A percentile compares a stretch with the other conserved stretches of the same genome.
phyloP scores from a whole-genome alignment of 2,888 invertebrate genomes.

The Amphipoea oculea region DNA sequence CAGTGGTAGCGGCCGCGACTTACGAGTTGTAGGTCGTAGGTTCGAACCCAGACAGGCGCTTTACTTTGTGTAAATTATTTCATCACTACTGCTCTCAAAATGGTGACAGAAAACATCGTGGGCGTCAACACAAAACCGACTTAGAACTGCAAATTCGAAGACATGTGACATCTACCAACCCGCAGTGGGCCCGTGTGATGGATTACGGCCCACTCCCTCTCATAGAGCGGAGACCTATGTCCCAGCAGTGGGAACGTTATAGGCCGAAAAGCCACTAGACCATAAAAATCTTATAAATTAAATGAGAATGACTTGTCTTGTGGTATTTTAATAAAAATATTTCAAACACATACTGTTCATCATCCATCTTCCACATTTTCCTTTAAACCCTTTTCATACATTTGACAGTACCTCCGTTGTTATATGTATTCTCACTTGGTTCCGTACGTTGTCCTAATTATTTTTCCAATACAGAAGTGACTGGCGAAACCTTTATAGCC shows the following conservation, averaged over 20 bases:
- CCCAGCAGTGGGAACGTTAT: too few relatives aligned
- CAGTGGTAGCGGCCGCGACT: background rate
- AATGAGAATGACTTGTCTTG: background rate
- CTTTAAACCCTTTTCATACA: background rate
- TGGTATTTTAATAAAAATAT: background rate
- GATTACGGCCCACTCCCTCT: too few relatives aligned
- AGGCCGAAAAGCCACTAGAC: background rate
- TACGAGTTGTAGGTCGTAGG: too few relatives aligned
- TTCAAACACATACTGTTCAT: background rate
- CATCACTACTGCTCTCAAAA: background rate
- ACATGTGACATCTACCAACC: background rate
- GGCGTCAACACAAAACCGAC: too few relatives aligned
- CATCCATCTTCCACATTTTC: background rate
- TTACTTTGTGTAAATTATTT: background rate
- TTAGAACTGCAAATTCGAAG: background rate
- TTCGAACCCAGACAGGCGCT: too few relatives aligned
- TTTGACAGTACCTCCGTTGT: slow-evolving; percentile 12
- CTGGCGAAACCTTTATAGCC: slow-evolving; percentile 48
- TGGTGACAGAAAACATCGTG: background rate
- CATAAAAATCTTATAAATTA: background rate
- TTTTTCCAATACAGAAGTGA: slow-evolving; percentile 64
- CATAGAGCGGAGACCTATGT: too few relatives aligned
- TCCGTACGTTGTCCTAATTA: slow-evolving; percentile 53
- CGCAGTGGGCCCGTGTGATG: background rate
- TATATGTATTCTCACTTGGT: slow-evolving; percentile 20